Evolutionary conservation across 1,140 invertebrate genomes (phyloP), one percentile per base, ranked within the genome.

Genomic region (Nasonia giraulti): DNA sequence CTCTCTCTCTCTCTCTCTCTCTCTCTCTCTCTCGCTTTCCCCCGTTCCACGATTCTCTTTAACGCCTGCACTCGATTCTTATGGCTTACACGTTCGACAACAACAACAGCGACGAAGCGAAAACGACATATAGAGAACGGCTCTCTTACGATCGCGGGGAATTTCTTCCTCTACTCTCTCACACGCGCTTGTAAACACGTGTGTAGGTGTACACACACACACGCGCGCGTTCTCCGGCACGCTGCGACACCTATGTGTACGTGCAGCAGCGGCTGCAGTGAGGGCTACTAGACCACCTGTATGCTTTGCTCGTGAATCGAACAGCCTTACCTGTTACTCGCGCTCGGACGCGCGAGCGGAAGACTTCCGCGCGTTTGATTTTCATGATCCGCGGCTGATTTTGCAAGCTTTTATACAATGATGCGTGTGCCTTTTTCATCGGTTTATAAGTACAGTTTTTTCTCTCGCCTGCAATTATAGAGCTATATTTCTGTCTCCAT

Each of bases 241-340:
- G 50, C 55, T 27, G 81, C 55, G 55, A 71, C 68, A 69, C 66
- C 66, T 69, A 69, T 69, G 11, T 17, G 4, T 69, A 69, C 66
- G 66, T 27, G 66, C 20, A 69, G 23, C 23, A 11, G 23, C 17
- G 27, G 20, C 27, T 27, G 27, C 20, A 62, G 71, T 50, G 33
- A 6, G 10, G 40, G 88, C 88, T 89, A 89, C 88, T 91, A 90
- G 91, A 90, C 91, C 92, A 93, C 92, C 92, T 93, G 92, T 93
- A 93, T 93, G 92, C 91, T 92, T 91, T 91, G 88, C 90, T 90
- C 90, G 89, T 89, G 89, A 89, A 91, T 92, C 89, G 90, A 92
- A 91, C 33, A 44, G 55, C 90, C 90, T 91, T 93, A 92, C 92
- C 92, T 93, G 92, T 93, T 93, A 93, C 92, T 90, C 91, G 87